These are phyloP conservation scores for Cotesia chilonis DNA, from an alignment of 1,140 invertebrate species.

Conservation along the genomic window DNA sequence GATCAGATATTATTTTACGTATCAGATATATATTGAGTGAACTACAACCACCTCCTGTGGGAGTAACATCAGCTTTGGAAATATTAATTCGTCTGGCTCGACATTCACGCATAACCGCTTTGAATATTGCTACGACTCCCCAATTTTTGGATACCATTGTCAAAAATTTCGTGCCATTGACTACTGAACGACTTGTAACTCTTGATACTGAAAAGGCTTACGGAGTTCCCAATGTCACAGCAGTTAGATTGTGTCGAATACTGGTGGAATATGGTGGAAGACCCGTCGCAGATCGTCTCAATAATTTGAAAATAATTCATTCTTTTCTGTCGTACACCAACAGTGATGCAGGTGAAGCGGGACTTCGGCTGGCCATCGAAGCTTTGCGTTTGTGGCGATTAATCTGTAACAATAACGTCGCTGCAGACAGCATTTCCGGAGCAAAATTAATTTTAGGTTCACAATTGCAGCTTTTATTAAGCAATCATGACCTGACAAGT, in stretches of 20 bases:
- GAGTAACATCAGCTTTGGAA: constrained; percentile 74
- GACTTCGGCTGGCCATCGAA: constrained; percentile 54
- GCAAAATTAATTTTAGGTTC: constrained; percentile 48
- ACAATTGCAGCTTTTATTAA: constrained; percentile 52
- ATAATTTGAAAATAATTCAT: constrained; percentile 52
- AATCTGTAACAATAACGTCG: constrained; percentile 49
- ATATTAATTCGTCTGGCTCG: constrained; percentile 75
- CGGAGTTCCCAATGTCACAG: constrained; percentile 50
- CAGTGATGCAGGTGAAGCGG: constrained; percentile 47
- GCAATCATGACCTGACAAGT: constrained; percentile 51
- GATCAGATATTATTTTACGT: constrained; percentile 80
- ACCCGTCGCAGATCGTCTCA: constrained; percentile 48
- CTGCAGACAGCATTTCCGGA: constrained; percentile 51
- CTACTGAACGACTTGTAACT: constrained; percentile 37
- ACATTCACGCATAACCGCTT: constrained; percentile 71
- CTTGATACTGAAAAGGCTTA: constrained; percentile 49
- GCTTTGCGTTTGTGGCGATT: constrained; percentile 57
- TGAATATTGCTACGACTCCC: constrained; percentile 68
- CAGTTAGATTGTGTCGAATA: constrained; percentile 56
- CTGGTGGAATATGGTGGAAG: constrained; percentile 55
- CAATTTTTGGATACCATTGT: constrained; percentile 70
- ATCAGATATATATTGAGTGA: constrained; percentile 77
- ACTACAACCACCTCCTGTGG: constrained; percentile 72
- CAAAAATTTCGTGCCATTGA: constrained; percentile 69
- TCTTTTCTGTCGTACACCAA: constrained; percentile 53